Conservation (phyloP, 2,888 invertebrate species). For the Tholera decimalis region DNA sequence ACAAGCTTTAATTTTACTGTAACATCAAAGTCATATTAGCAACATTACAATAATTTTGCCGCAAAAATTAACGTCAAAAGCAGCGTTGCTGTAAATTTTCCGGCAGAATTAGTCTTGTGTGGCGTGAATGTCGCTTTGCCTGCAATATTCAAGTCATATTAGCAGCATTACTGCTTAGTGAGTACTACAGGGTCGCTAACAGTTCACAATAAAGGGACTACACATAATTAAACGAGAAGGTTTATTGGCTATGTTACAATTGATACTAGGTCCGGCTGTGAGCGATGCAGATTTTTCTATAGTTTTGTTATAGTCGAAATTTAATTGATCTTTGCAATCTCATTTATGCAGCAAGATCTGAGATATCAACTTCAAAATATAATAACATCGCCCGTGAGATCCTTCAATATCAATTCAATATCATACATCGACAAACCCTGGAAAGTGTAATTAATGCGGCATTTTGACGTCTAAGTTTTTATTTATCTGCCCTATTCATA, state of each 20-base stretch:
- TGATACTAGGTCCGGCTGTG: conserved; percentile 20
- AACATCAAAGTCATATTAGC: conserved; percentile 38
- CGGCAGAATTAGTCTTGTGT: conserved; percentile 16
- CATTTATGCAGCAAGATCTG: no score
- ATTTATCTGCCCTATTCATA: not conserved
- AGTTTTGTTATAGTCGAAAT: not conserved
- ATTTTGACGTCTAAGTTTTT: not conserved
- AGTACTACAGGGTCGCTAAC: conserved; percentile 61
- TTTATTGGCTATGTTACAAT: conserved; percentile 68
- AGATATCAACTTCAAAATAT: no score
- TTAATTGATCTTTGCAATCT: not conserved
- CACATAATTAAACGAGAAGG: conserved; percentile 75
- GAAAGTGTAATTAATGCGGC: not conserved
- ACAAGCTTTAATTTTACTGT: not conserved
- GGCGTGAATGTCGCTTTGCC: conserved; percentile 33
- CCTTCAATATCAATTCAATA: no score
- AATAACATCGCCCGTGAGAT: no score
- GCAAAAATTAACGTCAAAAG: conserved; percentile 24
- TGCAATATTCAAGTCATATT: conserved; percentile 62
- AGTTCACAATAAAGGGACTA: conserved; percentile 78
- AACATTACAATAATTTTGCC: not conserved
- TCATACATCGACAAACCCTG: not conserved
- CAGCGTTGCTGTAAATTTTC: conserved; percentile 16
- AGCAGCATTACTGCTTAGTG: conserved; percentile 34
- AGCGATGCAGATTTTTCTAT: conserved; percentile 21